Evolutionary conservation across 1,140 invertebrate species (phyloP).

Genomic region (Drosophila fuyamai): DNA sequence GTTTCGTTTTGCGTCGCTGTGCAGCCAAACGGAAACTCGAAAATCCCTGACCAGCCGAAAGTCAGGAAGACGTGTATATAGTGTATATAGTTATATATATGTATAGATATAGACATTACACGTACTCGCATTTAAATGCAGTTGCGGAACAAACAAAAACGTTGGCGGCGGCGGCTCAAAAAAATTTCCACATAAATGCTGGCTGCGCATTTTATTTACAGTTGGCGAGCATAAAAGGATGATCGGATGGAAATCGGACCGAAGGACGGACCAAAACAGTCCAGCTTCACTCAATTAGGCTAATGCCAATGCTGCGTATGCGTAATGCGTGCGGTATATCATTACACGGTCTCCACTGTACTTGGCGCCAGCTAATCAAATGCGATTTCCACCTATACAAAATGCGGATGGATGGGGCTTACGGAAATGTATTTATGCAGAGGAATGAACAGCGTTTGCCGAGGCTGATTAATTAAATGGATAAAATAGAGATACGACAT

Average conservation of each 20-base stretch:
- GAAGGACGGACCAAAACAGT: conserved; percentile 20
- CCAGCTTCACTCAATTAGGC: conserved; percentile 69
- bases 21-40: conserved; percentile 76
- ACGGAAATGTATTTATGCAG: conserved; percentile 39
- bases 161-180: conserved; percentile 7
- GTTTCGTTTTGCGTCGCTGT: conserved; percentile 66
- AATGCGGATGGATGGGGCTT: conserved; percentile 24
- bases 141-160: conserved; percentile 54
- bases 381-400: conserved; percentile 41
- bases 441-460: conserved; percentile 2
- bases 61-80: conserved; percentile 41
- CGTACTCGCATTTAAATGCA: conserved; percentile 45
- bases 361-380: conserved; percentile 46
- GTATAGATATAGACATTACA: conserved; percentile 40
- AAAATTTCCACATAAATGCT: conserved; percentile 67
- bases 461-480: conserved; percentile 33
- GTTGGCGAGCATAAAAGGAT: conserved; percentile 70
- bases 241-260: conserved; percentile 54
- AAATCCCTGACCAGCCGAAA: conserved; percentile 52
- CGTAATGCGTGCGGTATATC: conserved; percentile 42
- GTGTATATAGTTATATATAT: not conserved
- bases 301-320: conserved; percentile 72
- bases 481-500: conserved; percentile 21
- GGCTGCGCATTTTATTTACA: conserved; percentile 79
- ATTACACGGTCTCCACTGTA: conserved; percentile 36